Evolutionary conservation across 37 sponge, comb jelly and placozoan species (phyloP).

Genomic region (Hexactinellida sp.): DNA sequence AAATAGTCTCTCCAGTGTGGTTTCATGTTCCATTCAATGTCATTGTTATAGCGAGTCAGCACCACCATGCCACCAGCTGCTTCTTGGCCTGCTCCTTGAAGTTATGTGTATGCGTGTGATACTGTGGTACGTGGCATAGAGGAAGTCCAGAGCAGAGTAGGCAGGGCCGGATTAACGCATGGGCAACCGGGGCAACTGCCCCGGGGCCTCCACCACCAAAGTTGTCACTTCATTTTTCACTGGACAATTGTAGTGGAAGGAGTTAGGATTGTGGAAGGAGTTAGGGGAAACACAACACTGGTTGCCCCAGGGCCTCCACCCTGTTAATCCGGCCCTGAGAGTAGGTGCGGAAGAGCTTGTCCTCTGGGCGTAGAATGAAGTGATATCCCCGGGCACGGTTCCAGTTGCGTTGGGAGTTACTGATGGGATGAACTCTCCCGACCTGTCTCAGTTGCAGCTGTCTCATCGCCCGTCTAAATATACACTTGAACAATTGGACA

Average conservation of each 20-base stretch:
- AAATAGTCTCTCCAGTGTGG: constrained; percentile 49
- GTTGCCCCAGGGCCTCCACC: no score
- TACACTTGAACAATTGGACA: constrained; percentile 55
- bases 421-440: constrained; percentile 45
- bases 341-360: constrained; percentile 63
- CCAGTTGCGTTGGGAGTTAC: constrained; percentile 81
- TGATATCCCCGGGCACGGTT: constrained; percentile 85
- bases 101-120: constrained; percentile 10
- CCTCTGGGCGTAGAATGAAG: constrained; percentile 56
- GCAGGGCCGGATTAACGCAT: no score
- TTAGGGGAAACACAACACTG: no score
- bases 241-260: no score
- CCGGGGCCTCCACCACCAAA: no score
- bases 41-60: constrained; percentile 89
- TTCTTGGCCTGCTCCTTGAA: constrained; percentile 62
- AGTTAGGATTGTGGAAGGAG: no score
- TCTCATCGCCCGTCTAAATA: constrained; percentile 47
- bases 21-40: constrained; percentile 92
- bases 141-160: constrained; percentile 65
- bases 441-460: constrained; percentile 50
- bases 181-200: no score
- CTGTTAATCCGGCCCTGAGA: no score
- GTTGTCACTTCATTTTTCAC: no score
- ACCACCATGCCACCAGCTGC: constrained; percentile 59
- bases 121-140: constrained; percentile 49